Base-by-base conservation (phyloP, 2,888 invertebrate species). In the Zaprionus bogoriensis region DNA sequence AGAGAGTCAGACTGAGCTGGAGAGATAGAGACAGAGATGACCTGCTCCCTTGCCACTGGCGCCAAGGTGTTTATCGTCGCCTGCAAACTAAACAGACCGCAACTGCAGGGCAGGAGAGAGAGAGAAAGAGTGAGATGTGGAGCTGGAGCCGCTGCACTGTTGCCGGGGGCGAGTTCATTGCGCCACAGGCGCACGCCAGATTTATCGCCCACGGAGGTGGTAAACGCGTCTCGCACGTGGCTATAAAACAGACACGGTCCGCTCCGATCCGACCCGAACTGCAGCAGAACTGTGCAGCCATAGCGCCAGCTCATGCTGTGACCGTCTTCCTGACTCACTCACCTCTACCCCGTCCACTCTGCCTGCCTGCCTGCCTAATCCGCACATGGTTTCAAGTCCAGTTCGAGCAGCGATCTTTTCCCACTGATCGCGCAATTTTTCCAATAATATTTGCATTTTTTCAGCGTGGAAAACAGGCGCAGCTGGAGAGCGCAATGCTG, bases 151-250 rank as follows among this genome's bases (percentile, higher is more conserved):
- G 54, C 48, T 58, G 63, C 39, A 54, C 32, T 58, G 60, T 30
- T 41, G 53, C 19, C 17, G 36, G 25, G 57, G 27, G 54, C 59
- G 75, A 77, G 80, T 83, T 80, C 80, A 80, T 80, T 80, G 80
- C 80, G 79, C 87, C 79, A 72, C 75, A 67, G 84, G 87, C 74
- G 77, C 71, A 85, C 75, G 81, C 76, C 77, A 87, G 86, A 88
- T 89, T 89, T 89, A 89, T 88, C 76, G 88, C 82, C 87, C 75
- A 78, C 77, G 78, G 85, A 88, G 88, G 89, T 85, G 88, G 89
- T 81, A 84, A n/a, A 69, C 42, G 62, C 60, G 61, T 52, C 58
- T 52, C 48, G 50, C 64, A 67, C 60, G 53, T 57, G 72, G 80
- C 83, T 73, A 80, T 80, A 60, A 80, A 80, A 77, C 80, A 80